Percentiles rank a stretch among this genome's conserved stretches.
These are phyloP conservation scores for Aricia agestis DNA, from an alignment of 1,140 invertebrate species.

Conservation along the genomic window DNA sequence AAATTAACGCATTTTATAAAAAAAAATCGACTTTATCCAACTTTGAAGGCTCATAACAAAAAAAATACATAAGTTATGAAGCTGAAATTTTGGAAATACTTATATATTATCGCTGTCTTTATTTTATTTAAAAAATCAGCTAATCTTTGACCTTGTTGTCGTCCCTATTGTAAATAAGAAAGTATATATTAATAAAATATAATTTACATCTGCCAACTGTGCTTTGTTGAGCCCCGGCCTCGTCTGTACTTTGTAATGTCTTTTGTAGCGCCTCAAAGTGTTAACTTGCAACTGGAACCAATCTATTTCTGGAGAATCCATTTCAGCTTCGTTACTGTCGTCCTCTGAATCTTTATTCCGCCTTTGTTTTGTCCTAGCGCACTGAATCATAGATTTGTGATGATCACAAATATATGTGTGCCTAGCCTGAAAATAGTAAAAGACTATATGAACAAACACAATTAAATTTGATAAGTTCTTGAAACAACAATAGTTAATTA, in stretches of 20 bases:
- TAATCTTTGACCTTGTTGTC: no score
- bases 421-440: conserved; percentile 81
- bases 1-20: no score
- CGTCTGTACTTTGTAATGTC: conserved; percentile 93
- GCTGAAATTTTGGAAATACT: no score
- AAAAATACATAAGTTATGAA: no score
- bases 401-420: conserved; percentile 98
- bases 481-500: no score
- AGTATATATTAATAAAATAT: conserved; percentile 8
- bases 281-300: conserved; percentile 95
- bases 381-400: conserved; percentile 96
- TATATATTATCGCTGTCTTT: no score
- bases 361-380: conserved; percentile 89
- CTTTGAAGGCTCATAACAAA: no score
- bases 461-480: no score
- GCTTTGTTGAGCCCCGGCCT: conserved; percentile 94
- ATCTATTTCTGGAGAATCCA: conserved; percentile 94
- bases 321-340: conserved; percentile 91
- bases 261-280: conserved; percentile 93
- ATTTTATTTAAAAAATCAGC: no score
- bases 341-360: conserved; percentile 94
- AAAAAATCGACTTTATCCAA: no score
- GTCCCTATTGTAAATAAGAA: no score
- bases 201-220: conserved; percentile 95
- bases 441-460: conserved; percentile 12